Evolutionary conservation across 2,888 invertebrate species (phyloP).

Genomic region (Epirrita christyi): DNA sequence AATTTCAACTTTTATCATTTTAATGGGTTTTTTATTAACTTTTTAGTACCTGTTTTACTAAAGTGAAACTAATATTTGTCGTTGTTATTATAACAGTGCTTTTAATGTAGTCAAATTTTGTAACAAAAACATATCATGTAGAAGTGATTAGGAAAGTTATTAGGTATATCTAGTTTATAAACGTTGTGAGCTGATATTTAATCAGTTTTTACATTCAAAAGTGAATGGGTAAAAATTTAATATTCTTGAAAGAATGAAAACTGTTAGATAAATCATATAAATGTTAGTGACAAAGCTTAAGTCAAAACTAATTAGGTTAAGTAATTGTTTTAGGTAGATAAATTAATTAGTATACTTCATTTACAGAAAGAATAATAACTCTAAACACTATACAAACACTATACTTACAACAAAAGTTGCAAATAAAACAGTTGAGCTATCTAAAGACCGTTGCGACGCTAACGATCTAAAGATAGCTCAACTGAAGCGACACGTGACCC

Average conservation of each 20-base stretch:
- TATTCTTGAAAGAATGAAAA: constrained; percentile 3
- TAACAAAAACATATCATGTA: constrained; percentile 81
- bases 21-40: not conserved
- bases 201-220: constrained; percentile 18
- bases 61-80: not conserved
- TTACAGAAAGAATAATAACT: too few species aligned
- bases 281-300: constrained; percentile 31
- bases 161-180: constrained; percentile 62
- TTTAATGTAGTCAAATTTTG: constrained; percentile 41
- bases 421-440: too few species aligned
- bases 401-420: too few species aligned
- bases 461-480: too few species aligned
- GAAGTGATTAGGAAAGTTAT: constrained; percentile 62
- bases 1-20: not conserved
- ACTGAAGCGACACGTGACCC: too few species aligned
- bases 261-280: constrained; percentile 7
- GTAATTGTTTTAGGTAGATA: constrained; percentile 2
- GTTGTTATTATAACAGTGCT: constrained; percentile 27
- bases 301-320: constrained; percentile 13
- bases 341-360: too few species aligned
- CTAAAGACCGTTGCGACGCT: too few species aligned
- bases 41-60: not conserved
- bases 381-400: too few species aligned
- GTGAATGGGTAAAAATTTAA: constrained; percentile 5
- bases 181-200: constrained; percentile 53